A percentile compares a stretch with the other conserved stretches of the same genome.
These are phyloP conservation scores for Neotoma lepida DNA, from an alignment of 2,113 vertebrate genomes.

Conservation along the genomic window DNA sequence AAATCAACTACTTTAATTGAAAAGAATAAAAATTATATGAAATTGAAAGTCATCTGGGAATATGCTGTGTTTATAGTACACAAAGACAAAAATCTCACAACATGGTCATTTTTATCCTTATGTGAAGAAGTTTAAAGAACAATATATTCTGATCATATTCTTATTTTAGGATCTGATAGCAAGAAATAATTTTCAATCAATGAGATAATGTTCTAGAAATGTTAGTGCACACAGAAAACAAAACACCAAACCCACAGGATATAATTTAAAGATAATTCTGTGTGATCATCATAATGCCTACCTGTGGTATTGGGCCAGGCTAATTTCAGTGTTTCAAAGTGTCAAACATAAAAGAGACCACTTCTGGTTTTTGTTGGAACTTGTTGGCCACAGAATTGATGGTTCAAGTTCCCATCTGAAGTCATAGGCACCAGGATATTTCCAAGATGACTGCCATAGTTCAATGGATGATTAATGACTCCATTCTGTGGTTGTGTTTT, in stretches of 20 bases:
- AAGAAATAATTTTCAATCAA: background rate
- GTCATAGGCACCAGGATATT: background rate
- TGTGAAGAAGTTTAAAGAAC: constrained; percentile 4
- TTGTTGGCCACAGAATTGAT: background rate
- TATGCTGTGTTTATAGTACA: constrained; percentile 4
- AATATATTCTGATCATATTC: background rate
- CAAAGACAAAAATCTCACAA: constrained; percentile 40
- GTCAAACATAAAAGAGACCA: background rate
- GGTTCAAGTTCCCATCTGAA: background rate
- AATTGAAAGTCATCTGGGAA: background rate
- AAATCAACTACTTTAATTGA: constrained; percentile 47
- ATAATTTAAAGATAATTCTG: background rate
- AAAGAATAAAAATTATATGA: constrained; percentile 30
- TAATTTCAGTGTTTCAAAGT: background rate
- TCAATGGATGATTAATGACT: constrained; percentile 50
- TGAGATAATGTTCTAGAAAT: background rate
- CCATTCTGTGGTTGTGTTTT: constrained; percentile 55
- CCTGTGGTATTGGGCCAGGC: background rate
- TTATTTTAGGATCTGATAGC: constrained; percentile 49
- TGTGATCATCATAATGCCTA: background rate
- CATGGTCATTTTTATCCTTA: background rate
- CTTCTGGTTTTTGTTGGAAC: background rate
- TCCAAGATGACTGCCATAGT: constrained; percentile 24
- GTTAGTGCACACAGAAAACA: background rate
- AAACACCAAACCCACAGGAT: background rate